A percentile compares a stretch with the other conserved stretches of the same genome.
phyloP scores from a whole-genome alignment of 2,888 invertebrate genomes.

The Macrosoma leucophasiata region DNA sequence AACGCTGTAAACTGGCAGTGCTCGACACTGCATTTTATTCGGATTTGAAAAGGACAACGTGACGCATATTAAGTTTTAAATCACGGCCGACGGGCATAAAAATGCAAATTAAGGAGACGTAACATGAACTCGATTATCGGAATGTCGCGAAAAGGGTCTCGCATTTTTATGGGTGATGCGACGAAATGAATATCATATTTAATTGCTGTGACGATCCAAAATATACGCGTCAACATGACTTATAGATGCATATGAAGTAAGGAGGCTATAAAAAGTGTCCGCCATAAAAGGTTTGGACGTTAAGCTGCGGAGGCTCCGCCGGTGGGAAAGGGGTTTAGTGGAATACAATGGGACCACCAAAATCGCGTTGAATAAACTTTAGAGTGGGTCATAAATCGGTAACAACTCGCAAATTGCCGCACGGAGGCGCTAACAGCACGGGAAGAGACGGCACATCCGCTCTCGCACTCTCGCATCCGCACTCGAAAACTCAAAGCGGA shows the following conservation, averaged over 20 bases:
- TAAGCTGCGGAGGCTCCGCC: conserved; percentile 42
- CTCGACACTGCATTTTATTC: too few species aligned
- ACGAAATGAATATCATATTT: too few species aligned
- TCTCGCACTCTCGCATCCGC: conserved; percentile 71
- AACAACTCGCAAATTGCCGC: conserved; percentile 70
- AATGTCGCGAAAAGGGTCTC: too few species aligned
- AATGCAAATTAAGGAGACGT: too few species aligned
- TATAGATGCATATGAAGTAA: conserved; percentile 57
- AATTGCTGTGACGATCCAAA: too few species aligned
- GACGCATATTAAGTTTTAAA: too few species aligned
- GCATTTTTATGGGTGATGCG: too few species aligned
- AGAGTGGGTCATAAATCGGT: conserved; percentile 69
- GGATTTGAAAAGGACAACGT: too few species aligned
- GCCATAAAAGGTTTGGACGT: conserved; percentile 54
- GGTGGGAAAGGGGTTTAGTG: conserved; percentile 45
- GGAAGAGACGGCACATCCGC: conserved; percentile 45
- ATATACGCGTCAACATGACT: too few species aligned
- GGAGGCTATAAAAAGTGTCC: conserved; percentile 51
- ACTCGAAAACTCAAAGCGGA: conserved; percentile 46
- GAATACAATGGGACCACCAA: conserved; percentile 72
- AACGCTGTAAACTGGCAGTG: too few species aligned
- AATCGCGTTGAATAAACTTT: conserved; percentile 64
- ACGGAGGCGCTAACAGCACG: conserved; percentile 68
- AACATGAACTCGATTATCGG: too few species aligned
- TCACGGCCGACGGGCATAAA: too few species aligned